Conservation (phyloP, 2,888 invertebrate genomes). For the Exephanes ischioxanthus region DNA sequence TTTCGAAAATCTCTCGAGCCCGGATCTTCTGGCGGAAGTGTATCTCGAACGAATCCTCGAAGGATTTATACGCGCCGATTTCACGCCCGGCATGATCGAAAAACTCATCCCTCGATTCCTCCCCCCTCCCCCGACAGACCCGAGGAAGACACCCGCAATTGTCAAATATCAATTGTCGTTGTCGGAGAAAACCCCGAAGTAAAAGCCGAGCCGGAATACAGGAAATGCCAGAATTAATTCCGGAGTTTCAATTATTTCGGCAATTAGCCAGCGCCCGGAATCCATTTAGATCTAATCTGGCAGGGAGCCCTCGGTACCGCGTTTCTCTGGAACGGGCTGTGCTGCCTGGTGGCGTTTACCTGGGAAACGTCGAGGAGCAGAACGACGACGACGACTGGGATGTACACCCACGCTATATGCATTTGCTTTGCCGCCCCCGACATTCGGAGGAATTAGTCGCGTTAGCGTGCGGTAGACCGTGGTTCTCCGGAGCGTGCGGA, state of each 20-base stretch:
- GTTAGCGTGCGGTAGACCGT: conserved; percentile 52
- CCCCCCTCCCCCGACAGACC: neutral
- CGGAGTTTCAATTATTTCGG: conserved; percentile 78
- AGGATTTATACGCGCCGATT: conserved; percentile 22
- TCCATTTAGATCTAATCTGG: conserved; percentile 79
- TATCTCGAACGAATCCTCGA: conserved; percentile 10
- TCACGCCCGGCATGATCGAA: conserved; percentile 31
- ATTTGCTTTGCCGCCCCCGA: conserved; percentile 72
- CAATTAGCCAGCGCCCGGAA: conserved; percentile 75
- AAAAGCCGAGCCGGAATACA: conserved; percentile 22
- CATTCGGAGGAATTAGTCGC: conserved; percentile 77
- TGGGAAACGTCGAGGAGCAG: conserved; percentile 32
- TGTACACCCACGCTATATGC: conserved; percentile 51
- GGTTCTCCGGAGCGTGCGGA: conserved; percentile 19
- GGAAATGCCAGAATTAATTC: conserved; percentile 72
- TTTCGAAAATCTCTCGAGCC: conserved; percentile 33
- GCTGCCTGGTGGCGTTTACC: conserved; percentile 38
- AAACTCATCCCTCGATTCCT: neutral
- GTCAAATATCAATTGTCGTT: conserved; percentile 73
- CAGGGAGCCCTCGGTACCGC: conserved; percentile 68
- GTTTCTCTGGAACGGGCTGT: conserved; percentile 55
- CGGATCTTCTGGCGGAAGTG: conserved; percentile 28
- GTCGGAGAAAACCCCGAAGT: conserved; percentile 37
- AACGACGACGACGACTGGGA: conserved; percentile 10
- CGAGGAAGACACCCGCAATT: conserved; percentile 14